Base-by-base conservation (phyloP, 2,888 invertebrate species). In the Aromia moschata region DNA sequence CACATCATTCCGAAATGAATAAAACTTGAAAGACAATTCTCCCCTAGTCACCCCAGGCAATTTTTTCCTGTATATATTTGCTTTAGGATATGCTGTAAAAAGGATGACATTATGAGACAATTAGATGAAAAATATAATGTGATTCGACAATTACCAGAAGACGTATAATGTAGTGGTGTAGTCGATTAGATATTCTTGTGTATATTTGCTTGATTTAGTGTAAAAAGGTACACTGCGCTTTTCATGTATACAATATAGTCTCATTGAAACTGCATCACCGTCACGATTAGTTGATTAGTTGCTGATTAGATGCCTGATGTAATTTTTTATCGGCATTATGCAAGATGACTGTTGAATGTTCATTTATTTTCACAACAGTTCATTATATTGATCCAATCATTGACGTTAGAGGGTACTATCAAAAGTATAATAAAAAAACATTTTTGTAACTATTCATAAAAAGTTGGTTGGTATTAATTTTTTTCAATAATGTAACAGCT, bases 1-100 rank as follows among this genome's bases (percentile, higher is more conserved):
- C 11, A 33, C 44, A 41, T 18, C 54, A 54, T 54, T 54, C 54
- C 54, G 36, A 45, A 44, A 37, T 9, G 11, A 17, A 12, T 4
- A 18, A 37, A 56, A 51, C 41, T 25, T 37, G 45, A 61, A 44
- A 58, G 58, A 56, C 53, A 56, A 31, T 47, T 52, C 37, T 47
- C n/a, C 47, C 56, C 62, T 58, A 58, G 62, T 62, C 58, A 52
- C 31, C 16, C 33, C 18, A 31, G 30, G 25, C 25, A 15, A 25
- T 52, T 37, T 40, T 47, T 14, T n/a, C n/a, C n/a, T 52, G 52
- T 52, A 52, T 31, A 52, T 52, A 52, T 52, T 52, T 52, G 41
- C 20, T 49, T 38, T 49, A 49, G 49, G 20, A 16, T 14, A 25
- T 49, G 15, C 25, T 38, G 9, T 25, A 41, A 25, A 40, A 41